Percentiles rank a stretch among this genome's conserved stretches.
phyloP scores from a whole-genome alignment of 30 jellyfish, hydroid and myxozoan species.

The Sanderia malayensis region DNA sequence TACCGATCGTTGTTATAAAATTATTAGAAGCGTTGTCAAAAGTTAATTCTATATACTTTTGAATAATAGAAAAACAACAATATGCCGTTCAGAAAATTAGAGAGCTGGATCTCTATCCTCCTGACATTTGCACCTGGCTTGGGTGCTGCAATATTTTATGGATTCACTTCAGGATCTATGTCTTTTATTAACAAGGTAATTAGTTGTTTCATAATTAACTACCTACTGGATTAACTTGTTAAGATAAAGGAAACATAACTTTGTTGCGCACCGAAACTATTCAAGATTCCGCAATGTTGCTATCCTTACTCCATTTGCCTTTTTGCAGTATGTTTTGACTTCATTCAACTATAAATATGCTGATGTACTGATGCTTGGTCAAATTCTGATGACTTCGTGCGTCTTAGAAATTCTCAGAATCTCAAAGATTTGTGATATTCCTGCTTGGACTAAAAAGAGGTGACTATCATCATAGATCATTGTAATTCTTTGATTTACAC shows the following conservation, averaged over 20 bases:
- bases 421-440: constrained; percentile 68
- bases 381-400: constrained; percentile 58
- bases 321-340: constrained; percentile 73
- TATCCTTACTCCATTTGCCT: too few relatives aligned
- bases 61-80: neutral
- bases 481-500: neutral
- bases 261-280: too few relatives aligned
- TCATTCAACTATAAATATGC: constrained; percentile 65
- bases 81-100: neutral
- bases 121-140: constrained; percentile 88
- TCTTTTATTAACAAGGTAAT: constrained; percentile 93
- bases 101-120: constrained; percentile 37
- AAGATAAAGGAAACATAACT: too few relatives aligned
- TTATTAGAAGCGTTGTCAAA: too few relatives aligned
- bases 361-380: constrained; percentile 87
- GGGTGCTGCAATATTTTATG: constrained; percentile 93
- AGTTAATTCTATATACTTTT: too few relatives aligned
- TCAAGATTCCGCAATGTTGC: too few relatives aligned
- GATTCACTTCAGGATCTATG: constrained; percentile 93
- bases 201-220: too few relatives aligned
- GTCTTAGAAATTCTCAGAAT: constrained; percentile 73
- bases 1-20: too few relatives aligned
- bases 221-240: too few relatives aligned
- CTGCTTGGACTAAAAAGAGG: constrained; percentile 86
- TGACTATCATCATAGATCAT: neutral